Evolutionary conservation across 2,113 vertebrate species (phyloP).

Genomic region (Greenwoodochromis staneri): DNA sequence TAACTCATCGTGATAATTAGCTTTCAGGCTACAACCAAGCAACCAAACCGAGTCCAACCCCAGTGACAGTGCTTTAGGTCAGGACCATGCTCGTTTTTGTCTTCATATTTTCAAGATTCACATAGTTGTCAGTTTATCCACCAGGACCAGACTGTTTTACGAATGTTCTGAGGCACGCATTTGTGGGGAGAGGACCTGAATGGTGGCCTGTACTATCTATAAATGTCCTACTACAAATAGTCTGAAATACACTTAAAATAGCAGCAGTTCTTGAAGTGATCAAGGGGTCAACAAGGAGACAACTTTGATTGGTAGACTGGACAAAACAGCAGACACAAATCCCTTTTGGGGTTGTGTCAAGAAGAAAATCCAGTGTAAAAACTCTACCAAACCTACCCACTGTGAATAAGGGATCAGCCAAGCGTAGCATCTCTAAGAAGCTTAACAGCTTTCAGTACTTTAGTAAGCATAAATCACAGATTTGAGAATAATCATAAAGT

Average conservation of each 20-base stretch:
- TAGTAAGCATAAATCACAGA: neutral
- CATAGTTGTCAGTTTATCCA: neutral
- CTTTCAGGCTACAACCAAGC: neutral
- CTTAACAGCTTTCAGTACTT: neutral
- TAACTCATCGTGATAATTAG: neutral
- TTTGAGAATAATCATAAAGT: neutral
- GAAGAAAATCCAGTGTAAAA: neutral
- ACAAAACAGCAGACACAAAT: neutral
- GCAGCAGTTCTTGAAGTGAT: neutral
- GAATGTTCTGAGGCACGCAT: neutral
- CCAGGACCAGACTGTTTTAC: neutral
- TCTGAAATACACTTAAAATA: neutral
- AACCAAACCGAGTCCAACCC: neutral
- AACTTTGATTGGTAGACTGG: neutral
- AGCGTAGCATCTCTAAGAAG: neutral
- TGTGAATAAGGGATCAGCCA: neutral
- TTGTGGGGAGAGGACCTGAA: neutral
- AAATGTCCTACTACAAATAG: neutral
- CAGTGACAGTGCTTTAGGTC: neutral
- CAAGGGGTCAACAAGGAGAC: neutral
- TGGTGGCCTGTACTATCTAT: neutral
- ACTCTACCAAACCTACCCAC: neutral
- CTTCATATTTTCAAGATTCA: neutral
- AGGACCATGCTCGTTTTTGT: neutral
- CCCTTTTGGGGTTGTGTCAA: neutral